Evolutionary conservation across 2,113 vertebrate species (phyloP), one percentile per base, ranked within the genome.

Genomic region (Hyperoodon ampullatus): DNA sequence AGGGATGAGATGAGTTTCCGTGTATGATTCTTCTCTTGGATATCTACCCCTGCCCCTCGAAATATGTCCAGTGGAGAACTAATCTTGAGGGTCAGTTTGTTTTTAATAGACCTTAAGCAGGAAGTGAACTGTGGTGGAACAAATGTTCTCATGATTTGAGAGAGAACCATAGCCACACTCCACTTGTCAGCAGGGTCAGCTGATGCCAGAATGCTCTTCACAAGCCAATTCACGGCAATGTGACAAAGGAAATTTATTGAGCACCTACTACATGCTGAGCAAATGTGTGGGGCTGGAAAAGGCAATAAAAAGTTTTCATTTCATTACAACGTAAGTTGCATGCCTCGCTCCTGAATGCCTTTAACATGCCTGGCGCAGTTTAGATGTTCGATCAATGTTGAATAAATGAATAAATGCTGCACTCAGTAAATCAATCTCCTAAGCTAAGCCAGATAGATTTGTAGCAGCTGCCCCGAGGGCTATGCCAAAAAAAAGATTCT

Each of bases 381-480:
- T 26, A 92, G 42, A 80, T 90, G 90, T 88, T 94, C 89, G 95
- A 63, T 95, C 91, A 72, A 96, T 90, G 81, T 60, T 94, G 88
- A 96, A 90, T 94, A 94, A 93, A 89, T 98, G 90, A 95, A 92
- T 97, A 95, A 65, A 87, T 94, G 90, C 92, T 72, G 9, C 4
- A 33, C 30, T 78, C 33, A n/a, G 50, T 71, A 78, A 96, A 89
- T 91, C 89, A 78, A 0, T 74, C 65, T 84, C 55, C 16, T 88
- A 85, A 90, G 55, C n/a, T 72, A 78, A 68, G 24, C 60, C 33
- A 75, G 42, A 78, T 23, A 77, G 71, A 86, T 55, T 39, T 14
- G 82, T 70, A 89, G 66, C 86, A 93, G 85, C 61, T 61, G 61
- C 66, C 81, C 33, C 55, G 63, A 72, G 53, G 50, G 19, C 61